Conservation (phyloP, 2,888 invertebrate genomes). For the Idaea dimidiata region DNA sequence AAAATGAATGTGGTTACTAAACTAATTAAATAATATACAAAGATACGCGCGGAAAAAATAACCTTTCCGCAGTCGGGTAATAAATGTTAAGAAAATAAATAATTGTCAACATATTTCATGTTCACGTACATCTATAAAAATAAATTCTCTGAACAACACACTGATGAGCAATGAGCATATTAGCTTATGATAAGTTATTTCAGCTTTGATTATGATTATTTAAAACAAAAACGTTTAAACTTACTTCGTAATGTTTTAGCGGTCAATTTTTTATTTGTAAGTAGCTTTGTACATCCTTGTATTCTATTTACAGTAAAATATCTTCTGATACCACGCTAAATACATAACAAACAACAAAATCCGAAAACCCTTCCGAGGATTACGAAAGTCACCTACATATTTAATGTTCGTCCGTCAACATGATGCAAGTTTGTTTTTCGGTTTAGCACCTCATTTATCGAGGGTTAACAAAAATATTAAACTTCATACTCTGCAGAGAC, state of each 20-base stretch:
- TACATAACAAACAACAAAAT: slow-evolving; percentile 9
- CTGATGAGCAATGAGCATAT: too few relatives aligned
- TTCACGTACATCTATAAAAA: too few relatives aligned
- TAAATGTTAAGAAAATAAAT: too few relatives aligned
- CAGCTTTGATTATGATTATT: too few relatives aligned
- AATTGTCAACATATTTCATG: too few relatives aligned
- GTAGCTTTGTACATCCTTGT: background rate
- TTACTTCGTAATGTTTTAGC: too few relatives aligned
- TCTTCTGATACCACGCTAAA: slow-evolving; percentile 1
- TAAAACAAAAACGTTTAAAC: background rate
- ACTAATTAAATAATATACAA: too few relatives aligned
- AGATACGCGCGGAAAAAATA: too few relatives aligned
- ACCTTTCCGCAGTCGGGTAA: too few relatives aligned
- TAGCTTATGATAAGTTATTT: too few relatives aligned
- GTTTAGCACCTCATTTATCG: slow-evolving; percentile 23
- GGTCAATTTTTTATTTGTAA: background rate
- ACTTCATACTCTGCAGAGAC: slow-evolving; percentile 20
- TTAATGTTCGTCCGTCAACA: slow-evolving; percentile 15
- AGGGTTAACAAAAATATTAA: slow-evolving; percentile 41
- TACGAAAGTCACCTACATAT: slow-evolving; percentile 1
- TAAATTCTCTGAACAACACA: too few relatives aligned
- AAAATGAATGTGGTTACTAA: too few relatives aligned
- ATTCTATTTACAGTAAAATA: background rate
- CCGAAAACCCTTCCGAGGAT: slow-evolving; percentile 4
- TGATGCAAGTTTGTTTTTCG: slow-evolving; percentile 14